A percentile compares a stretch with the other conserved stretches of the same genome.
Evolutionary conservation across 2,888 invertebrate species (phyloP).

Genomic region (Fragum whitleyi): DNA sequence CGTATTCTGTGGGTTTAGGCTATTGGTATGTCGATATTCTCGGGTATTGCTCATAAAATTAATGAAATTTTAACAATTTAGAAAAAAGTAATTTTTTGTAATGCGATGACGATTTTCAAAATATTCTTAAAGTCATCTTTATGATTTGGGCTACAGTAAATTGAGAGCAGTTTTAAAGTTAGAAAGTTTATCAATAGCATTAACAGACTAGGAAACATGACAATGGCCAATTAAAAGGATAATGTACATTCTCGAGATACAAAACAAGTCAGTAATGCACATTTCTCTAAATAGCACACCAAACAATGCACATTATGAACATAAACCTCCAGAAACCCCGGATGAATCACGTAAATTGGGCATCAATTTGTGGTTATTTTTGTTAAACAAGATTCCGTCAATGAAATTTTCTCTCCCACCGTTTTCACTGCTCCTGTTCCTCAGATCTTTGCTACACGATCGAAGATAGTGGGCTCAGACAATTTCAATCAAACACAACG

Average conservation of each 20-base stretch:
- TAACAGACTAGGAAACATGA: no score
- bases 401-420: constrained; percentile 7
- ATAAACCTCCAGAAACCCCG: neutral
- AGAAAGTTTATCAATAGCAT: no score
- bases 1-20: no score
- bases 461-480: neutral
- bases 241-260: neutral
- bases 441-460: constrained; percentile 2
- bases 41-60: no score
- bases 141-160: no score
- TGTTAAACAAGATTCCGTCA: neutral
- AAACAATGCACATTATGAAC: neutral
- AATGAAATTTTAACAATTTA: no score
- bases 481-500: constrained; percentile 8
- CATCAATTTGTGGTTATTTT: neutral
- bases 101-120: no score
- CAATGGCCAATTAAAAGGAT: neutral
- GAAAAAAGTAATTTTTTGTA: no score
- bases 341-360: neutral
- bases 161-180: no score
- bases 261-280: neutral
- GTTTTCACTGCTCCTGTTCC: neutral
- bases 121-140: no score
- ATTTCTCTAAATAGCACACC: neutral
- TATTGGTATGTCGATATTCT: no score